Conservation (phyloP, 1,140 invertebrate species). For the Sitobion miscanthi region DNA sequence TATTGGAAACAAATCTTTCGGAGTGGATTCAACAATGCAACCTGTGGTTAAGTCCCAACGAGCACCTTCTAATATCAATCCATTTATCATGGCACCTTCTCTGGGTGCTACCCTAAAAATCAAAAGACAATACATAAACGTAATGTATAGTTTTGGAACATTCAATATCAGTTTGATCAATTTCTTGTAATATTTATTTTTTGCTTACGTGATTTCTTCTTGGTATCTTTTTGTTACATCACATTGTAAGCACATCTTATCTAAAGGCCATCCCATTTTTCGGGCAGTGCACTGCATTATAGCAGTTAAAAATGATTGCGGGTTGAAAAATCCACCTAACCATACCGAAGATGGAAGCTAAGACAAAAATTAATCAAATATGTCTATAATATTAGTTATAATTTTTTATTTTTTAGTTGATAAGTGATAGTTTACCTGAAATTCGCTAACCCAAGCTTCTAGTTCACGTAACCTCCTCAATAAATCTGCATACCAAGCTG, state of each 20-base stretch:
- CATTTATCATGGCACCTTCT: conserved; percentile 90
- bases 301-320: conserved; percentile 94
- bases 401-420: not conserved
- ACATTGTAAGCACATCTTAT: conserved; percentile 93
- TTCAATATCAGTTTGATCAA: not conserved
- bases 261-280: conserved; percentile 94
- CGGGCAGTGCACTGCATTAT: conserved; percentile 96
- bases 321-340: conserved; percentile 95
- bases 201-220: conserved; percentile 77
- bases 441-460: conserved; percentile 80
- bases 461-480: conserved; percentile 79
- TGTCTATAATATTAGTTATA: not conserved
- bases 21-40: conserved; percentile 79
- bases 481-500: conserved; percentile 88
- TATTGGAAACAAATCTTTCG: conserved; percentile 87
- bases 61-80: conserved; percentile 92
- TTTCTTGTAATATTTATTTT: not conserved
- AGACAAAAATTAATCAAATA: conserved; percentile 2
- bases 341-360: conserved; percentile 85
- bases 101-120: conserved; percentile 74
- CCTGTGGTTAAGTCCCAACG: conserved; percentile 83
- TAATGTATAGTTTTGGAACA: not conserved
- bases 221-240: conserved; percentile 93
- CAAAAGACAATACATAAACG: not conserved
- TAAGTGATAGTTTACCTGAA: conserved; percentile 66